A percentile compares a stretch with the other conserved stretches of the same genome.
Evolutionary conservation across 2,888 invertebrate genomes (phyloP).

Genomic region (Pyrochroa serraticornis): DNA sequence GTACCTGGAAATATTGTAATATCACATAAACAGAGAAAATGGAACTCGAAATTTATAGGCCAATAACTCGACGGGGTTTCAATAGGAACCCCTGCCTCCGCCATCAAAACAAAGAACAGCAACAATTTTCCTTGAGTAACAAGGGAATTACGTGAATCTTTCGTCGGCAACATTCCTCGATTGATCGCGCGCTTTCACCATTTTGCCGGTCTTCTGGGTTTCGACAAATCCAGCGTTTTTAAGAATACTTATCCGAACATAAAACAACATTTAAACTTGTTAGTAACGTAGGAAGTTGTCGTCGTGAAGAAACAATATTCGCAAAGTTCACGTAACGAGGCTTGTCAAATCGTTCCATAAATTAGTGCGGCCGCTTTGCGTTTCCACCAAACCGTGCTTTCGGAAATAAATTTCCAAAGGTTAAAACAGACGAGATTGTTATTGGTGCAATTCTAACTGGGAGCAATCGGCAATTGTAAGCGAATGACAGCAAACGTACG

Average conservation of each 20-base stretch:
- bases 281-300: neutral
- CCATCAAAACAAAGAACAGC: neutral
- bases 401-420: conserved; percentile 49
- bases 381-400: conserved; percentile 35
- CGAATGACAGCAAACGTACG: conserved; percentile 54
- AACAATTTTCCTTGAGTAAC: neutral
- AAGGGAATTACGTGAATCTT: neutral
- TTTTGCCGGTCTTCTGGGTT: neutral
- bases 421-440: conserved; percentile 51
- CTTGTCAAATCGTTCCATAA: conserved; percentile 41
- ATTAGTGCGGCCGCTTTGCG: conserved; percentile 41
- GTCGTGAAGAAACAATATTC: conserved; percentile 25
- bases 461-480: conserved; percentile 51
- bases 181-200: neutral
- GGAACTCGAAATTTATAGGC: conserved; percentile 32
- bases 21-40: conserved; percentile 32
- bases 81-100: conserved; percentile 6
- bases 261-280: conserved; percentile 9
- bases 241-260: conserved; percentile 16
- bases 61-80: conserved; percentile 32
- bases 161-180: neutral
- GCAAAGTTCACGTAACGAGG: conserved; percentile 33
- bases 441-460: conserved; percentile 48
- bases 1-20: conserved; percentile 38
- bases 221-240: neutral